These are phyloP conservation scores for Perithous albicinctus DNA, from an alignment of 2,888 invertebrate genomes.

Conservation along the genomic window DNA sequence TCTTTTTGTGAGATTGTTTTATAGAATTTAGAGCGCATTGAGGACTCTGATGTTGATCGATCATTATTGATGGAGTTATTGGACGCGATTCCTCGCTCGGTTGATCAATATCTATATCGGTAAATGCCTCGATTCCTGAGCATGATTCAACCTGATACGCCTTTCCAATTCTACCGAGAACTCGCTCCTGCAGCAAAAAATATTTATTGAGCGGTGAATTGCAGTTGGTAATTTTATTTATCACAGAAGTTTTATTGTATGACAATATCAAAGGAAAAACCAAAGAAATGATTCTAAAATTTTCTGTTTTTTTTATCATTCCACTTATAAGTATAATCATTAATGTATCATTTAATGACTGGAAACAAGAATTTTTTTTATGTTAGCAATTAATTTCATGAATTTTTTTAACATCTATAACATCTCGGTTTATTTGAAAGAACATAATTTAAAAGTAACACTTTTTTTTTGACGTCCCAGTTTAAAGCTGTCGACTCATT, in stretches of 20 bases:
- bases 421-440: no score
- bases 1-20: constrained; percentile 71
- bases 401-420: no score
- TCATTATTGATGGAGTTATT: constrained; percentile 66
- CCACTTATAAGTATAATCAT: no score
- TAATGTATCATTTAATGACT: no score
- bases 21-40: constrained; percentile 69
- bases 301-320: no score
- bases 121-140: constrained; percentile 41
- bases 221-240: not conserved
- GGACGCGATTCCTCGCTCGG: constrained; percentile 67
- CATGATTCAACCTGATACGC: constrained; percentile 48
- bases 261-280: constrained; percentile 17
- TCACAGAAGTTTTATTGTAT: constrained; percentile 11
- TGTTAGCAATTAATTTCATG: no score
- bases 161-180: constrained; percentile 69
- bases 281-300: not conserved
- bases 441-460: no score
- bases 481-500: no score
- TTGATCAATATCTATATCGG: constrained; percentile 42
- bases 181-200: constrained; percentile 71
- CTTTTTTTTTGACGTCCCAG: no score
- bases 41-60: constrained; percentile 66
- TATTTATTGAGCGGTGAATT: no score
- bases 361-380: no score